Conservation (phyloP, 37 sponge, comb jelly and placozoan species). For the Aplysina aerophoba region DNA sequence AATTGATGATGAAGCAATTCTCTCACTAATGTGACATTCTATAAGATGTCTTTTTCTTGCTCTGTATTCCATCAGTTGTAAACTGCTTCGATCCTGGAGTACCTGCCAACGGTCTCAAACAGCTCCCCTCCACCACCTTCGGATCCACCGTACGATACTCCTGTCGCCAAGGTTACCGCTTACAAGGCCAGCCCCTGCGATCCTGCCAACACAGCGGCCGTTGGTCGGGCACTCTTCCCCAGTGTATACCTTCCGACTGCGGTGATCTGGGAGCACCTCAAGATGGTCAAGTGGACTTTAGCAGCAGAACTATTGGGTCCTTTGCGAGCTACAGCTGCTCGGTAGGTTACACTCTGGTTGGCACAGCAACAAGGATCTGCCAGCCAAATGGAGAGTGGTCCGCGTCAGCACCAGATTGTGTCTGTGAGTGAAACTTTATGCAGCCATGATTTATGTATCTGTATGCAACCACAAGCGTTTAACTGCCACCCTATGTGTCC, state of each 20-base stretch:
- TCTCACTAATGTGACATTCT: no score
- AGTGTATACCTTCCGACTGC: slow-evolving; percentile 34
- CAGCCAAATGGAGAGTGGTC: slow-evolving; percentile 51
- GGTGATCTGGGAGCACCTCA: slow-evolving; percentile 13
- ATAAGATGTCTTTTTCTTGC: no score
- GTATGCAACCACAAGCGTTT: no score
- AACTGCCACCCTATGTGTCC: no score
- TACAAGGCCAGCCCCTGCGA: slow-evolving; percentile 38
- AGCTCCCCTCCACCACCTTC: slow-evolving; percentile 21
- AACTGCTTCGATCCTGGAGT: slow-evolving; percentile 58
- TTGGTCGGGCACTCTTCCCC: slow-evolving; percentile 60
- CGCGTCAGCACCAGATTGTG: slow-evolving; percentile 32
- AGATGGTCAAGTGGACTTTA: slow-evolving; percentile 44
- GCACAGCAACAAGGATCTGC: slow-evolving; percentile 34
- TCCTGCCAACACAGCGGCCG: slow-evolving; percentile 52
- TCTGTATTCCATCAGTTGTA: neutral
- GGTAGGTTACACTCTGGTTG: slow-evolving; percentile 43
- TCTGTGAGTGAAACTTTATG: neutral
- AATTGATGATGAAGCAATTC: no score
- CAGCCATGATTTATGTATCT: no score
- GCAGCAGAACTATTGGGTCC: slow-evolving; percentile 33
- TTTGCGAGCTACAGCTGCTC: slow-evolving; percentile 51
- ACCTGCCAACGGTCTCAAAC: slow-evolving; percentile 26
- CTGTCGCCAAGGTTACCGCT: slow-evolving; percentile 42
- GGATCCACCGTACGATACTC: slow-evolving; percentile 33